Conservation (phyloP, 2,888 invertebrate genomes). For the Drosophila silvestris region DNA sequence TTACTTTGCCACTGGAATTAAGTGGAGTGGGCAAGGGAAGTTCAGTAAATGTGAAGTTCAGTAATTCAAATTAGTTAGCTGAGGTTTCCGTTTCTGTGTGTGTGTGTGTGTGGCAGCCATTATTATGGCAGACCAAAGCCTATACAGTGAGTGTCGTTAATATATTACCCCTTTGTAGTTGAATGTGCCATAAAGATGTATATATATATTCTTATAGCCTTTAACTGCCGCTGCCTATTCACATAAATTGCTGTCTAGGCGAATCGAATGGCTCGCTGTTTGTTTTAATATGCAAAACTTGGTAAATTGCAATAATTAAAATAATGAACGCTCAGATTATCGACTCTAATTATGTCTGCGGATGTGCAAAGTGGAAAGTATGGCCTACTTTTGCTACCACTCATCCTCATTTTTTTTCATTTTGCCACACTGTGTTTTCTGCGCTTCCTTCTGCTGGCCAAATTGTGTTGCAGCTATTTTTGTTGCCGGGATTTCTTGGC, state of each 20-base stretch:
- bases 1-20: constrained; percentile 47
- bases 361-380: constrained; percentile 45
- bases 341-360: constrained; percentile 72
- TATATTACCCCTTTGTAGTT: constrained; percentile 40
- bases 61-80: constrained; percentile 78
- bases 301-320: constrained; percentile 80
- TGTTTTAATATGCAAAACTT: constrained; percentile 79
- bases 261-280: constrained; percentile 65
- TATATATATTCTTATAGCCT: constrained; percentile 1
- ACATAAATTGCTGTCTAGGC: constrained; percentile 72
- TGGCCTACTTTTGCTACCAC: constrained; percentile 15
- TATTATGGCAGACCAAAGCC: constrained; percentile 7
- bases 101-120: constrained; percentile 3
- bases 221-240: constrained; percentile 3
- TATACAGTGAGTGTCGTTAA: constrained; percentile 18
- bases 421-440: neutral
- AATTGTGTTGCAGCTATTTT: constrained; percentile 4
- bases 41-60: constrained; percentile 53
- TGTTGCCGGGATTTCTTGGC: neutral
- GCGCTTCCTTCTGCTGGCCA: constrained; percentile 2
- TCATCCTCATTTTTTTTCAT: neutral
- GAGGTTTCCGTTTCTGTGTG: constrained; percentile 17
- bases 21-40: neutral
- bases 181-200: constrained; percentile 8
- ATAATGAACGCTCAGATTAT: constrained; percentile 80